phyloP scores from a whole-genome alignment of 1,140 invertebrate genomes.

The Palaemon carinicauda region DNA sequence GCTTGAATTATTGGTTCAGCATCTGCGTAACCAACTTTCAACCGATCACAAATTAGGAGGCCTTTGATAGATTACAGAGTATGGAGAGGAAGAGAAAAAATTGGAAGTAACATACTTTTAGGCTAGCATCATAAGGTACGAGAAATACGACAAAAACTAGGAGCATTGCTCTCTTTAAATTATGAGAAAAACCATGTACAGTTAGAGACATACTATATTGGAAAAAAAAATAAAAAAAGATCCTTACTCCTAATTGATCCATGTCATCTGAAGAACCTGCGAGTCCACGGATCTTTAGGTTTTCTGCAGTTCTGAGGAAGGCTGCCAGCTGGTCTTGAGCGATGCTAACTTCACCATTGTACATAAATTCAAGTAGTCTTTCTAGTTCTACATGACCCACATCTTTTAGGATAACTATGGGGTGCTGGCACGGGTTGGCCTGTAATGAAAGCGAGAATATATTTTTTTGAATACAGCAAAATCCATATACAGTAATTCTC shows the following conservation, averaged over 20 bases:
- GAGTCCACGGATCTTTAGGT: slow-evolving; percentile 89
- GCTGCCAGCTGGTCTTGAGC: slow-evolving; percentile 89
- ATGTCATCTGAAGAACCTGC: slow-evolving; percentile 68
- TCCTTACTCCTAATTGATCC: slow-evolving; percentile 50
- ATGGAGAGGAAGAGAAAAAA: neutral
- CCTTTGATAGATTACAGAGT: too few species aligned
- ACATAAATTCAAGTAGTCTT: slow-evolving; percentile 76
- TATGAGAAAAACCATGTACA: too few species aligned
- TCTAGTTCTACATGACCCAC: slow-evolving; percentile 64
- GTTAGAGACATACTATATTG: too few species aligned
- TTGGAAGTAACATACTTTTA: neutral
- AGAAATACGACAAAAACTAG: too few species aligned
- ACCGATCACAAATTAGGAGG: too few species aligned
- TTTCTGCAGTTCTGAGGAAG: slow-evolving; percentile 87
- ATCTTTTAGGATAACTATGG: slow-evolving; percentile 66
- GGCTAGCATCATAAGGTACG: neutral
- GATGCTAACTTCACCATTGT: slow-evolving; percentile 92
- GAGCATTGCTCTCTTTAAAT: too few species aligned
- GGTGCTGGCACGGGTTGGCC: slow-evolving; percentile 62
- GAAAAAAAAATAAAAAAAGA: neutral
- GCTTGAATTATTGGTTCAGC: too few species aligned
- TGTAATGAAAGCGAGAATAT: neutral
- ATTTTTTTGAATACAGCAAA: too few species aligned
- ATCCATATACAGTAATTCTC: too few species aligned
- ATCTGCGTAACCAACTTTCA: too few species aligned